A percentile compares a stretch with the other conserved stretches of the same genome.
These are phyloP conservation scores for Chascanopsetta lugubris DNA, from an alignment of 2,113 vertebrate genomes.

Conservation along the genomic window DNA sequence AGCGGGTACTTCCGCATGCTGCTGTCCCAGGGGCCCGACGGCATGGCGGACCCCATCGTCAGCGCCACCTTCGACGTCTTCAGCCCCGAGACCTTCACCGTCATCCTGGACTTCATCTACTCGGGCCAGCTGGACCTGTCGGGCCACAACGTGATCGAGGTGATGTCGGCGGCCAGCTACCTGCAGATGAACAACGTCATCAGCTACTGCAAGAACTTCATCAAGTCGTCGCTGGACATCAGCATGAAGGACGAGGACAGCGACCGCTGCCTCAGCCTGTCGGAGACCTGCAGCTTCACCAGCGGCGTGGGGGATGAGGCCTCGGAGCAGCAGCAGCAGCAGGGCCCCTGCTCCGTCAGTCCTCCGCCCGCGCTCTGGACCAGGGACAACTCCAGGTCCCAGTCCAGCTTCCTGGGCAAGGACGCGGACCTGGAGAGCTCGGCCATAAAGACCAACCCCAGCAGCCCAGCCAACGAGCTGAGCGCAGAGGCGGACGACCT, in stretches of 20 bases:
- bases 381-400: conserved; percentile 68
- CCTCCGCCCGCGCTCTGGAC: conserved; percentile 79
- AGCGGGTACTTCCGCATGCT: conserved; percentile 98
- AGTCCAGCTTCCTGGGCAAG: conserved; percentile 70
- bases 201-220: conserved; percentile 95
- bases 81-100: conserved; percentile 91
- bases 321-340: conserved; percentile 62
- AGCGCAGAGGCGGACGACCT: conserved; percentile 62
- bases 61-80: conserved; percentile 94
- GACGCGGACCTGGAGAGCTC: conserved; percentile 63
- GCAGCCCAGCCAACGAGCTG: conserved; percentile 59
- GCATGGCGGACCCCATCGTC: conserved; percentile 81
- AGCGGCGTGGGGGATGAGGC: conserved; percentile 67
- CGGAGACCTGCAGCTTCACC: conserved; percentile 78
- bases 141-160: conserved; percentile 94
- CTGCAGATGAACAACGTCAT: conserved; percentile 98
- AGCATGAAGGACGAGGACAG: conserved; percentile 84
- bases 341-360: conserved; percentile 63
- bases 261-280: conserved; percentile 87
- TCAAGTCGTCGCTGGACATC: conserved; percentile 94
- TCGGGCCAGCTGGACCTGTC: conserved; percentile 93
- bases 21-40: conserved; percentile 87
- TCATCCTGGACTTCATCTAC: conserved; percentile 97
- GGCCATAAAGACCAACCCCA: conserved; percentile 59
- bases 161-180: conserved; percentile 98